A percentile compares a stretch with the other conserved stretches of the same genome.
Conservation (phyloP, 2,888 invertebrate genomes). For the Zele albiditarsus region DNA sequence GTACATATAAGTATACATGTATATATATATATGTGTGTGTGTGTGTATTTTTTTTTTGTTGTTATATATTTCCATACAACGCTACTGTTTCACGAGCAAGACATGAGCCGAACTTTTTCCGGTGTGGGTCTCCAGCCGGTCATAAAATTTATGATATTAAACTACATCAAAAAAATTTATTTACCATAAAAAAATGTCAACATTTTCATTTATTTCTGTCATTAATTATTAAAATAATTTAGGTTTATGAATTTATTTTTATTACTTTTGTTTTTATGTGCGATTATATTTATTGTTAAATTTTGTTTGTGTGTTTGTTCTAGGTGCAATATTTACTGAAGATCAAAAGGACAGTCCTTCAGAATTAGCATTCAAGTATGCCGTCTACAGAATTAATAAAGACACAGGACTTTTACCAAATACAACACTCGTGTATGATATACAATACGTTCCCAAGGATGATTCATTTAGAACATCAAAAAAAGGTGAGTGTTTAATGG, state of each 20-base stretch:
- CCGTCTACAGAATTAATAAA: slow-evolving; percentile 94
- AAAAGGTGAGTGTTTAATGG: slow-evolving; percentile 79
- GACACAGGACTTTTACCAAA: slow-evolving; percentile 88
- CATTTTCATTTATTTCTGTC: background rate
- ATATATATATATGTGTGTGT: background rate
- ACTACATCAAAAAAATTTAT: background rate
- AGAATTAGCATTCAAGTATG: slow-evolving; percentile 95
- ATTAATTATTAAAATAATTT: background rate
- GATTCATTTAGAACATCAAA: slow-evolving; percentile 94
- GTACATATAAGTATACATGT: background rate
- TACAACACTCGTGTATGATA: slow-evolving; percentile 93
- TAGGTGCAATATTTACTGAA: slow-evolving; percentile 94
- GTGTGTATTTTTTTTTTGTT: background rate
- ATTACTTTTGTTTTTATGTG: background rate
- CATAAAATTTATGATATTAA: background rate
- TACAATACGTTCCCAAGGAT: slow-evolving; percentile 90
- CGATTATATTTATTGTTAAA: background rate
- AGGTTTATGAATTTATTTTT: background rate
- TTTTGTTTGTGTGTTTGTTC: slow-evolving; percentile 58
- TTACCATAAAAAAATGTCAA: background rate
- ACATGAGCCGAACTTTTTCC: background rate
- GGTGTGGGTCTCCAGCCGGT: background rate
- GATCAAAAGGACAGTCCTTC: slow-evolving; percentile 90
- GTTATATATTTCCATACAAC: slow-evolving; percentile 1
- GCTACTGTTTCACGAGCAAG: background rate